These are phyloP conservation scores for Genyomyrus donnyi DNA, from an alignment of 2,113 vertebrate species.

Conservation along the genomic window DNA sequence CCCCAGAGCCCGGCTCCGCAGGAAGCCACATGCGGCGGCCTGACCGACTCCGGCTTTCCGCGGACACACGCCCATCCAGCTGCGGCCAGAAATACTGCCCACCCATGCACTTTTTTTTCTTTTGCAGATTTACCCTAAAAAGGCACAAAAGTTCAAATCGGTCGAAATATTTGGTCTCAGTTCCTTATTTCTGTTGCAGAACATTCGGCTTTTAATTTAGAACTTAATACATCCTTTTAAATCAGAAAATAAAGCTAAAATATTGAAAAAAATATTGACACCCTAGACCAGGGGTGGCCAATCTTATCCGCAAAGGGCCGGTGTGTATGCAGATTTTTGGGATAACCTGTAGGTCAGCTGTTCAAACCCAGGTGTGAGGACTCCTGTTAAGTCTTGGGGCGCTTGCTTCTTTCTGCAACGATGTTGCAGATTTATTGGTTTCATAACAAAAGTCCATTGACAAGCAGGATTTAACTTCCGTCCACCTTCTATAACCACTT, in stretches of 20 bases:
- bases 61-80: not conserved
- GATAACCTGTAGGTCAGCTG: no score
- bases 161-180: not conserved
- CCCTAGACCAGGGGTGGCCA: not conserved
- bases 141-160: not conserved
- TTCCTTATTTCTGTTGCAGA: not conserved
- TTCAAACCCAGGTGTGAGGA: no score
- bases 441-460: not conserved
- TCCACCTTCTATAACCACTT: no score
- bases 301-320: no score
- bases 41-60: not conserved
- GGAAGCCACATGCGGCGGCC: not conserved
- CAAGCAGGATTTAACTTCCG: no score
- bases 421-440: no score
- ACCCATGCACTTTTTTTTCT: not conserved
- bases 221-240: not conserved
- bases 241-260: not conserved
- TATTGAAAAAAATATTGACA: not conserved
- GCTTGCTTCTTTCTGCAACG: not conserved
- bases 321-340: no score
- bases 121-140: not conserved
- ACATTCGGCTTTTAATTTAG: not conserved
- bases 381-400: not conserved
- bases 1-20: not conserved
- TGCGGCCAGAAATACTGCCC: not conserved